A percentile compares a stretch with the other conserved stretches of the same genome.
Conservation (phyloP, 2,888 invertebrate genomes). For the Thereva unica region DNA sequence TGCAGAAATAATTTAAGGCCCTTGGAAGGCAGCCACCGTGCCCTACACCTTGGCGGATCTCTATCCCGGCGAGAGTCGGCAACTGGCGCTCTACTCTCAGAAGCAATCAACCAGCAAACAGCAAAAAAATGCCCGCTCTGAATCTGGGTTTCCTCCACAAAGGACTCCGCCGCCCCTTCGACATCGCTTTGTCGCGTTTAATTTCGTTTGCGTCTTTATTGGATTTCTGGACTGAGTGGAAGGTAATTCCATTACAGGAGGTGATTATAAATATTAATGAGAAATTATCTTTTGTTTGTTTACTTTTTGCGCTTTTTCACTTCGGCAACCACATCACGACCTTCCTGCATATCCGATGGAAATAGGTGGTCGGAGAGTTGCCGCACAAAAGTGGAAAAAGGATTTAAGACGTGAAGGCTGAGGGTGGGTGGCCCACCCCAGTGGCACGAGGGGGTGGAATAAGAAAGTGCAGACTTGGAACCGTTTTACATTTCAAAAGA, state of each 20-base stretch:
- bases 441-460: background rate
- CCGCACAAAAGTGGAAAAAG: background rate
- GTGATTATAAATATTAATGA: conserved; percentile 37
- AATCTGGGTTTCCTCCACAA: conserved; percentile 10
- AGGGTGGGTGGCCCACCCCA: too few species aligned
- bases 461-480: conserved; percentile 32
- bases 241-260: conserved; percentile 33
- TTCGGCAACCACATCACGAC: background rate
- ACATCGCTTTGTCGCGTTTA: conserved; percentile 15
- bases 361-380: background rate
- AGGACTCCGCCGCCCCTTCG: background rate
- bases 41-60: too few species aligned
- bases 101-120: conserved; percentile 28
- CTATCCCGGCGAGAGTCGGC: too few species aligned
- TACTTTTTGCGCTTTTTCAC: conserved; percentile 24
- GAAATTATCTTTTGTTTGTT: conserved; percentile 37
- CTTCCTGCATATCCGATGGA: conserved; percentile 6
- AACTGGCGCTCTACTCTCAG: conserved; percentile 1
- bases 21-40: too few species aligned
- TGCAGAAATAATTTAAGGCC: too few species aligned
- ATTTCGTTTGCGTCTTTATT: conserved; percentile 30
- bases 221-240: conserved; percentile 12
- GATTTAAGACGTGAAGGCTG: conserved; percentile 12
- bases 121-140: background rate
- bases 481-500: conserved; percentile 35